Evolutionary conservation across 2,888 invertebrate species (phyloP), one percentile per base, ranked within the genome.

Genomic region (Philopedon plagiatum): DNA sequence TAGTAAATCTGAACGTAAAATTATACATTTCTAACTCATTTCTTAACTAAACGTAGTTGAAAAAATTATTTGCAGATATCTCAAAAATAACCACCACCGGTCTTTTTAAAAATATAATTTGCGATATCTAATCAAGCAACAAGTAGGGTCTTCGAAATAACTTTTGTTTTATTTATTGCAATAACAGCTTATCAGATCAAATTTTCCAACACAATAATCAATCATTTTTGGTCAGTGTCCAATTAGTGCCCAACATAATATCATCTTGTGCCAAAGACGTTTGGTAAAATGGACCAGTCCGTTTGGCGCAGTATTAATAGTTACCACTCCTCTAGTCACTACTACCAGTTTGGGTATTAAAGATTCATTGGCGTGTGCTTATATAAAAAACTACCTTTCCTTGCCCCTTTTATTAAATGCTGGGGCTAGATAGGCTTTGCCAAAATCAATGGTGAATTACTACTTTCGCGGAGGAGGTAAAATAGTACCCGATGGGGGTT

Each of bases 291-390:
- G 58, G 60, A 63, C 70, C 56, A 76, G 75, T 76, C 75, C 37
- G 72, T 72, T 74, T 75, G 75, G 76, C 76, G 73, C 74, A 73
- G 74, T 62, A 63, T 57, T 66, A 41, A 49, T 58, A 46, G 64
- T 58, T 49, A 58, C 64, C n/a, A n/a, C n/a, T n/a, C n/a, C n/a
- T n/a, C 62, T 61, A 41, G 66, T 61, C 58, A 58, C 57, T 54
- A 29, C 18, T 41, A 57, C 57, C 54, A 57, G 29, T 57, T 65
- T 32, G 44, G 46, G 39, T 65, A 37, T 29, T 32, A 41, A 21
- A 34, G 37, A 32, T 8, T 11, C 74, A 74, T 49, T 49, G 74
- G 61, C 74, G 74, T 74, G n/a, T n/a, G n/a, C n/a, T n/a, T n/a
- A n/a, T n/a, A n/a, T n/a, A n/a, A n/a, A n/a, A n/a, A n/a, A n/a